phyloP scores from a whole-genome alignment of 2,797 vertebrate species.

The Sardinella longiceps region DNA sequence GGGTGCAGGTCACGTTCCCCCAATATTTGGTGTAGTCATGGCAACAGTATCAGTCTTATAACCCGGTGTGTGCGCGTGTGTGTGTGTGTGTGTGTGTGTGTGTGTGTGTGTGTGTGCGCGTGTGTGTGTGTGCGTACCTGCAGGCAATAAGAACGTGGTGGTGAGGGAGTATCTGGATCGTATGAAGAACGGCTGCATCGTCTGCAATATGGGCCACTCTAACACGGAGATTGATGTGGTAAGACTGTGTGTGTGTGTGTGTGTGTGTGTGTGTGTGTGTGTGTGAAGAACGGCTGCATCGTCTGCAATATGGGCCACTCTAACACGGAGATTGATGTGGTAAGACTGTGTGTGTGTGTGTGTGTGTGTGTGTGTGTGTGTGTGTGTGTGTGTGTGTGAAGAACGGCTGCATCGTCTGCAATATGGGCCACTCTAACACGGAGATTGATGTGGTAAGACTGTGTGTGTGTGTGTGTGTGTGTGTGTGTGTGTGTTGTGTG shows the following conservation, averaged over 20 bases:
- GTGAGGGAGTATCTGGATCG: slow-evolving; percentile 92
- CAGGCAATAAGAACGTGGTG: slow-evolving; percentile 98
- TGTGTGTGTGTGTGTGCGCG: no score
- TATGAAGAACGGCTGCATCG: no score
- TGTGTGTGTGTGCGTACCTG: not conserved
- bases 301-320: slow-evolving; percentile 99
- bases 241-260: no score
- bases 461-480: not conserved
- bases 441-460: not conserved
- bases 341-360: slow-evolving; percentile 68
- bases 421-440: no score
- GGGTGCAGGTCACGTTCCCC: no score
- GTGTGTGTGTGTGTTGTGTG: slow-evolving; percentile 79
- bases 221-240: no score
- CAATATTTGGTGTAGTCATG: no score
- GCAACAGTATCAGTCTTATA: no score
- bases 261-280: no score
- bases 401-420: no score
- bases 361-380: not conserved
- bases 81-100: not conserved
- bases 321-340: slow-evolving; percentile 98
- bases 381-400: slow-evolving; percentile 14
- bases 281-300: slow-evolving; percentile 95
- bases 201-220: no score
- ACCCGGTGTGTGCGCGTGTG: not conserved